Conservation (phyloP, 2,113 vertebrate species). For the Chionis minor region DNA sequence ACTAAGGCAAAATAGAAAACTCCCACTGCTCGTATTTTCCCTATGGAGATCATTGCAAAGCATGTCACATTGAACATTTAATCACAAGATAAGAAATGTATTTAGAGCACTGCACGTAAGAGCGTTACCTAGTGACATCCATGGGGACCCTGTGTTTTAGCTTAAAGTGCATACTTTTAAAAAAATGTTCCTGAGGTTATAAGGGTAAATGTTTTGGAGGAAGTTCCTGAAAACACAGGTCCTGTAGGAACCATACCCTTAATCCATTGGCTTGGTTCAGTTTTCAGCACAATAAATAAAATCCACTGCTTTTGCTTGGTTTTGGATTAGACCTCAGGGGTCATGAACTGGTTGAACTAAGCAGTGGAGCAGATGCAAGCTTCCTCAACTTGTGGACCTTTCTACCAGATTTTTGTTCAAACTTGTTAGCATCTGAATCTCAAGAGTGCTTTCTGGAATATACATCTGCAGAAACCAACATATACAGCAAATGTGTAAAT, state of each 20-base stretch:
- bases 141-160: constrained; percentile 9
- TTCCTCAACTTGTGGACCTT: constrained; percentile 18
- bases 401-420: constrained; percentile 47
- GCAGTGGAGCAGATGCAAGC: constrained; percentile 40
- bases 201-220: constrained; percentile 49
- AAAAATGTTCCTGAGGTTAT: constrained; percentile 50
- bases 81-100: constrained; percentile 9
- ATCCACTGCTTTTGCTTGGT: constrained; percentile 49
- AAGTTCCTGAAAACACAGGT: constrained; percentile 46
- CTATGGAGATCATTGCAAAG: neutral
- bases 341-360: constrained; percentile 46
- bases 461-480: constrained; percentile 36
- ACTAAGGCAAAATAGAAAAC: neutral
- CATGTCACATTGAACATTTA: neutral
- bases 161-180: constrained; percentile 5
- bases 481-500: constrained; percentile 10
- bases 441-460: constrained; percentile 46
- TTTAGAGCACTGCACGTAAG: neutral
- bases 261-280: constrained; percentile 51
- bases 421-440: constrained; percentile 50
- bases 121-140: constrained; percentile 24
- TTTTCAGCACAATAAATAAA: constrained; percentile 58
- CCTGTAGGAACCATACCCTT: constrained; percentile 44
- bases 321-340: constrained; percentile 54
- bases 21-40: neutral